Base-by-base conservation (phyloP, 2,113 vertebrate species). In the Anser cygnoides region DNA sequence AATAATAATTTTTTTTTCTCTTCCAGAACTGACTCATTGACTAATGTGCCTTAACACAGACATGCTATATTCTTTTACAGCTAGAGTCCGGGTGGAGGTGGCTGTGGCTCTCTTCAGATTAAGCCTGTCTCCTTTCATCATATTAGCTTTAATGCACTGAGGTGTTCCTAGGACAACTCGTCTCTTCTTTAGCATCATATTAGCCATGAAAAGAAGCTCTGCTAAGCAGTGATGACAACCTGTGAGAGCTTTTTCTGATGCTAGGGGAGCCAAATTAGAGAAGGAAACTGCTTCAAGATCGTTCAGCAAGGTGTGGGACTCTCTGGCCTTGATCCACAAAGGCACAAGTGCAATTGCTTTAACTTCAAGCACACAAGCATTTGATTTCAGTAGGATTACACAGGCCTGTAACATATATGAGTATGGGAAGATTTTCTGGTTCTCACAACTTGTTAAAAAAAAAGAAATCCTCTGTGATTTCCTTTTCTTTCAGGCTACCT, bases 51-150 rank as follows among this genome's bases (percentile, higher is more conserved):
- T 75, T 54, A 78, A 68, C 39, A 78, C 5, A 5, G 55, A 72
- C 4, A 1, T 21, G 20, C 31, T 57, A 6, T 78, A 35, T 73
- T 87, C 57, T 84, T 90, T 63, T n/a, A 61, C 57, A 86, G 33
- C 54, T 62, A 23, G 55, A 80, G n/a, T 66, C 61, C 72, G 67
- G 29, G 79, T 79, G 61, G 79, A 85, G 72, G 22, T 33, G 13
- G 46, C 44, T 88, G 49, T 28, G 57, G 70, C 70, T 80, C 57
- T 87, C 26, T 71, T 68, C 35, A 58, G 67, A 87, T 84, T 80
- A 81, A 28, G 73, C 26, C 57, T 94, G 68, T 78, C 85, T 94
- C 43, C 50, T 95, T 91, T 93, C 85, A 89, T 90, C 54, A 41
- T 54, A 28, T 35, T 93, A 28, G 9, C 13, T 90, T 96, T 93